Evolutionary conservation across 1,140 invertebrate species (phyloP).

Genomic region (Teleogryllus occipitalis): DNA sequence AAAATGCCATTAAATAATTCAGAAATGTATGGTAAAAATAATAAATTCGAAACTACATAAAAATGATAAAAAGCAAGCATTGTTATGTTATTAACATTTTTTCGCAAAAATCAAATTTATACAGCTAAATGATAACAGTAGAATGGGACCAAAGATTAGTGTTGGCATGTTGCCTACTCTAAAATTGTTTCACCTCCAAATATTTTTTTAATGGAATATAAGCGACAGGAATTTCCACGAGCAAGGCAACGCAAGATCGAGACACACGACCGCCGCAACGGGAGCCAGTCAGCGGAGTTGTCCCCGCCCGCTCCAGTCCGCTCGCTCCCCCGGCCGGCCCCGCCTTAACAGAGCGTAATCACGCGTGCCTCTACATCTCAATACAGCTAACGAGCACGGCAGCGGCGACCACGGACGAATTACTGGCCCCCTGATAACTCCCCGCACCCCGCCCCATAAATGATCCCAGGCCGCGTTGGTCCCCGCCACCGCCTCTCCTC

Average conservation of each 20-base stretch:
- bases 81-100: too few relatives aligned
- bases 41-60: background rate
- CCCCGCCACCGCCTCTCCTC: too few relatives aligned
- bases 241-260: too few relatives aligned
- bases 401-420: background rate
- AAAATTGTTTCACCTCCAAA: too few relatives aligned
- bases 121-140: too few relatives aligned
- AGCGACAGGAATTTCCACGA: background rate
- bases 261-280: too few relatives aligned
- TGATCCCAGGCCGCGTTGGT: background rate
- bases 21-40: background rate
- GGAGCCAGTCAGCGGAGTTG: too few relatives aligned
- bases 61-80: too few relatives aligned
- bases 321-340: background rate
- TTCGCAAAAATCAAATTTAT: too few relatives aligned
- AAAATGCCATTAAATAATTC: background rate
- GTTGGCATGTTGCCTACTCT: too few relatives aligned
- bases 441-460: background rate
- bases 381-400: background rate
- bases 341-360: background rate
- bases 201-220: background rate
- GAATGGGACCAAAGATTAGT: too few relatives aligned
- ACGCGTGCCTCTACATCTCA: conserved; percentile 3
- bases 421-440: conserved; percentile 3
- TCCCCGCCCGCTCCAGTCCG: background rate